Percentiles rank a stretch among this genome's conserved stretches.
Evolutionary conservation across 1,140 invertebrate genomes (phyloP).

Genomic region (Cardiocondyla obscurior): DNA sequence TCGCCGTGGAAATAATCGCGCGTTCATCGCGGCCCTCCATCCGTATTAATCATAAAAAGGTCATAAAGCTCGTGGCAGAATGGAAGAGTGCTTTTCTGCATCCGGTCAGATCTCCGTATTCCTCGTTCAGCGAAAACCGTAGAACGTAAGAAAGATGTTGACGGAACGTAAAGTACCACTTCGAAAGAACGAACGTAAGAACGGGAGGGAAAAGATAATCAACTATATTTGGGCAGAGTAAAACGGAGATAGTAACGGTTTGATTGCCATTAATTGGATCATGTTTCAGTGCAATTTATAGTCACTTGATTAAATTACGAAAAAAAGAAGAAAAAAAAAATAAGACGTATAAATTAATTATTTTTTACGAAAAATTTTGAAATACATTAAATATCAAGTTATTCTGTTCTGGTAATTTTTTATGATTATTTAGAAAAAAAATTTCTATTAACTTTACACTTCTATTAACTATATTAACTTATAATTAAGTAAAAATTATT

Average conservation of each 20-base stretch:
- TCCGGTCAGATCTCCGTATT: not conserved
- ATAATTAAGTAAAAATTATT: too few relatives aligned
- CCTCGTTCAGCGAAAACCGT: constrained; percentile 29
- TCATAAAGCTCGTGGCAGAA: constrained; percentile 55
- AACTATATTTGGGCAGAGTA: not conserved
- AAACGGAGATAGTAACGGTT: not conserved
- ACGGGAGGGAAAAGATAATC: not conserved
- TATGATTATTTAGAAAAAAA: not conserved
- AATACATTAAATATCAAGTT: not conserved
- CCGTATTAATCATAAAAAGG: constrained; percentile 65
- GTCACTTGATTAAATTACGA: not conserved
- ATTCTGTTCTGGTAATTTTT: not conserved
- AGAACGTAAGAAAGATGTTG: not conserved
- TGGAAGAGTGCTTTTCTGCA: constrained; percentile 25
- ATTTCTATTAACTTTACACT: too few relatives aligned
- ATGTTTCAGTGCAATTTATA: not conserved
- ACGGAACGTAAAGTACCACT: not conserved
- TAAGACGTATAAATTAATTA: not conserved
- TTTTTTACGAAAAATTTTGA: not conserved
- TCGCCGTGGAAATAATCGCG: constrained; percentile 6
- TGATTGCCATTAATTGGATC: not conserved
- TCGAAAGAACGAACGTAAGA: not conserved
- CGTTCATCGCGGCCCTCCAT: constrained; percentile 7
- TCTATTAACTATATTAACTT: too few relatives aligned
- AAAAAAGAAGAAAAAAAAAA: too few relatives aligned